Evolutionary conservation across 2,888 invertebrate genomes (phyloP).

Genomic region (Drosophila kanekoi): DNA sequence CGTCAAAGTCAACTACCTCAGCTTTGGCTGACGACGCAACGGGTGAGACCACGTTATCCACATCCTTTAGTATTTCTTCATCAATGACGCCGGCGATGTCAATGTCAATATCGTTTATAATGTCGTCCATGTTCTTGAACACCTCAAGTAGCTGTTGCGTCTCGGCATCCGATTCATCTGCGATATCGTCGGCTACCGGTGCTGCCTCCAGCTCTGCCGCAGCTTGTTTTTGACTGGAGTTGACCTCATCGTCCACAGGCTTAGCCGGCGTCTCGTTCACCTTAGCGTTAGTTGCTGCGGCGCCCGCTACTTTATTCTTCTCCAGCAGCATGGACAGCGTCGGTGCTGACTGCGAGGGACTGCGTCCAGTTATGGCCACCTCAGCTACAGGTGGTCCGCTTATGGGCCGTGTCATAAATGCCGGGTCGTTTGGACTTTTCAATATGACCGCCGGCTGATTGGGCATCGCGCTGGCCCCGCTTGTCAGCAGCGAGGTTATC

Average conservation of each 20-base stretch:
- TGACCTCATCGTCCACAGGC: conserved; percentile 12
- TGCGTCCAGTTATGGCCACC: conserved; percentile 65
- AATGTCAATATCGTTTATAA: conserved; percentile 84
- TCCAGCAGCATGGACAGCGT: conserved; percentile 91
- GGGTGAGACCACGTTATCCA: conserved; percentile 75
- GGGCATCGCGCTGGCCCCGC: conserved; percentile 73
- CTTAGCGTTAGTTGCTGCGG: conserved; percentile 11
- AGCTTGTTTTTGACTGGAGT: conserved; percentile 39
- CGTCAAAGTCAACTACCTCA: conserved; percentile 68
- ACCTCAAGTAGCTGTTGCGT: conserved; percentile 84
- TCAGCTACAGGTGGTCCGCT: conserved; percentile 81
- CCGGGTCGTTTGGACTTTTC: conserved; percentile 70
- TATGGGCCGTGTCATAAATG: conserved; percentile 80
- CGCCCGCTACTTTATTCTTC: conserved; percentile 82
- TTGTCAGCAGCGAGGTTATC: conserved; percentile 84
- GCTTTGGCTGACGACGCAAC: conserved; percentile 47
- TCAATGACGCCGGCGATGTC: conserved; percentile 83
- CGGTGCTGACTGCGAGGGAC: conserved; percentile 90
- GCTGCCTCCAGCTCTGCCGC: conserved; percentile 12
- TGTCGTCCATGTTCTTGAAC: conserved; percentile 82
- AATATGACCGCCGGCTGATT: conserved; percentile 74
- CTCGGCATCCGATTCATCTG: conserved; percentile 78
- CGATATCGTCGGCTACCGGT: conserved; percentile 6
- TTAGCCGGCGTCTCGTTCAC: conserved; percentile 23
- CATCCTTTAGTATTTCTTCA: conserved; percentile 82